Base-by-base conservation (phyloP, 2,888 invertebrate species). In the Lacanobia wlatinum region DNA sequence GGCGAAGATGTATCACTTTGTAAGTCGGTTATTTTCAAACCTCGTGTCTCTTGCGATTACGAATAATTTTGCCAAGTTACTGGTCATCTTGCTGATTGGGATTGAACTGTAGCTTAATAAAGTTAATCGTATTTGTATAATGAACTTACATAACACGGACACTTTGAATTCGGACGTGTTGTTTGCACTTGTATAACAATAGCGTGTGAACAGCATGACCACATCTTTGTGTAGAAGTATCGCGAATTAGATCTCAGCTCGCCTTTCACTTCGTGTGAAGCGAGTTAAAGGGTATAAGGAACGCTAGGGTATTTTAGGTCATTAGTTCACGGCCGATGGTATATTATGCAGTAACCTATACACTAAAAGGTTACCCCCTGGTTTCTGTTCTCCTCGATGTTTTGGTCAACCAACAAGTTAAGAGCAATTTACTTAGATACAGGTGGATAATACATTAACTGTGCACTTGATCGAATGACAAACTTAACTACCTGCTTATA, bases 231-330 rank as follows among this genome's bases (percentile, higher is more conserved):
- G 88, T 87, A 87, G 88, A 87, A 86, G 85, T 87, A 87, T 85
- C 85, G 87, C 86, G 86, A 89, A 92, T 92, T 89, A 89, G 92
- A 92, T 92, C 91, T 90, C 88, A 81, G 89, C 84, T 90, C 89
- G 92, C 94, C 95, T 95, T 95, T 95, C 95, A 95, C 95, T 94
- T 92, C 87, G 85, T 83, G 82, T 85, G 87, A 87, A 89, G 87
- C 88, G 86, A 90, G 87, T 88, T 90, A 93, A 93, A 93, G 93
- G 94, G 92, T 90, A 92, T 87, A 89, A 84, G 90, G 88, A 90
- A 89, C 87, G 87, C 84, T 86, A 89, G 89, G 89, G 90, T 85
- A 88, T 90, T 89, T 89, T 90, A 87, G 92, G 92, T 91, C 91
- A 92, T 88, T 87, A 89, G 89, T 90, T 89, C 89, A 89, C 82